phyloP scores from a whole-genome alignment of 2,113 vertebrate species.

The Osmerus eperlanus region DNA sequence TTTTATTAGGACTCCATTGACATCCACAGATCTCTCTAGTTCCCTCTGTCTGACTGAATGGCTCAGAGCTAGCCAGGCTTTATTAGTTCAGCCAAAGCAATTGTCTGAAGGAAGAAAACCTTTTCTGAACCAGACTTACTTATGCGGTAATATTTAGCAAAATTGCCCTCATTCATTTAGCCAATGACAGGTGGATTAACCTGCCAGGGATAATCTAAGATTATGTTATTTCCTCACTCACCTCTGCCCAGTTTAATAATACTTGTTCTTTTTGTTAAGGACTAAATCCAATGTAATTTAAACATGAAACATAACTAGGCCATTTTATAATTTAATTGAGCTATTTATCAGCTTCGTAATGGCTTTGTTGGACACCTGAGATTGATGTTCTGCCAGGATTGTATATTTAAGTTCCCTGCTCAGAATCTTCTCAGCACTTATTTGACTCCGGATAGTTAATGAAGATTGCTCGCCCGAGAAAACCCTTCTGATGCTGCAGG shows the following conservation, averaged over 20 bases:
- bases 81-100: slow-evolving; percentile 71
- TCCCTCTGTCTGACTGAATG: slow-evolving; percentile 52
- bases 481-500: slow-evolving; percentile 24
- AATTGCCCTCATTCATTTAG: slow-evolving; percentile 92
- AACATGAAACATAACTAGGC: slow-evolving; percentile 80
- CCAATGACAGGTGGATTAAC: slow-evolving; percentile 85
- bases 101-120: slow-evolving; percentile 69
- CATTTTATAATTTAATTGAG: slow-evolving; percentile 89
- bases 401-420: slow-evolving; percentile 75
- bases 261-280: slow-evolving; percentile 71
- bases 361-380: slow-evolving; percentile 80
- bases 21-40: slow-evolving; percentile 68
- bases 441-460: slow-evolving; percentile 48
- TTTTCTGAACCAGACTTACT: slow-evolving; percentile 66
- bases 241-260: slow-evolving; percentile 75
- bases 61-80: slow-evolving; percentile 59
- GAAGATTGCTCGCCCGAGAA: slow-evolving; percentile 34
- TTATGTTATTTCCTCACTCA: slow-evolving; percentile 76
- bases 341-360: slow-evolving; percentile 86
- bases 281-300: slow-evolving; percentile 79
- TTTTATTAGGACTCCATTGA: slow-evolving; percentile 71
- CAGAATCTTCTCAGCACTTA: slow-evolving; percentile 37
- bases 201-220: slow-evolving; percentile 82
- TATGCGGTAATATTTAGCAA: slow-evolving; percentile 87
- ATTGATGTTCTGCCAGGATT: slow-evolving; percentile 78